Conservation (phyloP, 2,113 vertebrate species). For the Dipodomys merriami region DNA sequence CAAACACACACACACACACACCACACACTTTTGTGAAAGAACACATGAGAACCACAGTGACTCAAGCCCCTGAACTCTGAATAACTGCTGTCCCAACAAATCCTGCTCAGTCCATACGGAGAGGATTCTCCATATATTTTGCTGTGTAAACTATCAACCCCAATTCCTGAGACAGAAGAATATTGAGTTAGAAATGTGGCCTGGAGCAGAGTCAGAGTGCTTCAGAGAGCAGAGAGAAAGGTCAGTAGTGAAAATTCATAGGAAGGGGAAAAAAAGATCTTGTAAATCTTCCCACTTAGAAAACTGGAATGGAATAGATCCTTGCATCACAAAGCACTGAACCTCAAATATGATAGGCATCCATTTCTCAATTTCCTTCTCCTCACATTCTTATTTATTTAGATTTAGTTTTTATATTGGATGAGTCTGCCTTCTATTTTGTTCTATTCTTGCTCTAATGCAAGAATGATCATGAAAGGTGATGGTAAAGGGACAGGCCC, state of each 20-base stretch:
- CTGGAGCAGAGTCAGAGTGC: not conserved
- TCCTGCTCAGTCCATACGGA: not conserved
- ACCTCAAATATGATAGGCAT: not conserved
- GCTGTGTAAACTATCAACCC: not conserved
- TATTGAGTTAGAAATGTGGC: not conserved
- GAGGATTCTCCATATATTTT: not conserved
- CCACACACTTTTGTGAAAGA: not conserved
- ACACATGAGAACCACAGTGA: not conserved
- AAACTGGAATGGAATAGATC: not conserved
- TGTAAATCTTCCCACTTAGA: not conserved
- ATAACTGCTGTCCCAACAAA: not conserved
- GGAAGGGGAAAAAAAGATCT: not conserved
- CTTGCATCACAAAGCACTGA: not conserved
- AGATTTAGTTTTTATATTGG: not conserved
- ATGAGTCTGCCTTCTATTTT: not conserved
- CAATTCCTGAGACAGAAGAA: not conserved
- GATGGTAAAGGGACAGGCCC: not conserved
- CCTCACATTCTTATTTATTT: not conserved
- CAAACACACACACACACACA: not conserved
- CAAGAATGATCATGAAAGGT: not conserved
- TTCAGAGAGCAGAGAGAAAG: not conserved
- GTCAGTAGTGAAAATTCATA: not conserved
- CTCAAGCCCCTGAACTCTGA: not conserved
- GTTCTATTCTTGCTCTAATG: too few species aligned
- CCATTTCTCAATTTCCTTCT: not conserved